Evolutionary conservation across 2,113 vertebrate species (phyloP), one percentile per base, ranked within the genome.

Genomic region (Crocuta crocuta): DNA sequence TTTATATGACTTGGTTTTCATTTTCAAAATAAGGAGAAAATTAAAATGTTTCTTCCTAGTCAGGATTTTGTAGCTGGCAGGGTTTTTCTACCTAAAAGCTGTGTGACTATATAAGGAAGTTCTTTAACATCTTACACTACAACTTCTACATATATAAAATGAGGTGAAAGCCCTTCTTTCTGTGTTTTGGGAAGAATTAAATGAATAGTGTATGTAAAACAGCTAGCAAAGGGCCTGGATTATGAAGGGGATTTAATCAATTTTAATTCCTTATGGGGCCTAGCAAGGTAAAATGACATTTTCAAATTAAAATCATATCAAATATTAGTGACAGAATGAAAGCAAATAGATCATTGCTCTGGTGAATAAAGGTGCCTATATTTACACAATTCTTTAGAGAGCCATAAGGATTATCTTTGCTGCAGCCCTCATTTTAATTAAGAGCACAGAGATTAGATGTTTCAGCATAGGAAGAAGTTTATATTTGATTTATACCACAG

Each of bases 401-500:
- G 21, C 11, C 53, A 48, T 1, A n/a, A 88, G 63, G 58, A 92
- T 97, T 96, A 93, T 94, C 90, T 93, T 84, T 94, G 31, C 74
- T 23, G 26, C 28, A 87, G 35, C n/a, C 58, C 31, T 95, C 65
- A 91, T 94, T 97, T 97, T 97, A 96, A 98, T 94, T 94, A 94
- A 89, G 50, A 93, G 86, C 76, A 89, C 1, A 95, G 78, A 84
- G 90, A 94, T 86, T 74, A 85, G 88, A 48, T 10, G 24, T 92
- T 92, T 88, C 92, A 39, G 80, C 80, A 70, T 21, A 61, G 65
- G 58, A 82, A 89, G 66, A 95, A 89, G 43, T 96, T 89, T 95
- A 80, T 91, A 96, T 97, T 97, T 97, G 81, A 96, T 95, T 97
- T 95, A 88, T 17, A 92, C 58, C 94, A 90, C 48, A 90, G 90